A percentile compares a stretch with the other conserved stretches of the same genome.
Evolutionary conservation across 2,888 invertebrate species (phyloP).

Genomic region (Pharmacophagus antenor): DNA sequence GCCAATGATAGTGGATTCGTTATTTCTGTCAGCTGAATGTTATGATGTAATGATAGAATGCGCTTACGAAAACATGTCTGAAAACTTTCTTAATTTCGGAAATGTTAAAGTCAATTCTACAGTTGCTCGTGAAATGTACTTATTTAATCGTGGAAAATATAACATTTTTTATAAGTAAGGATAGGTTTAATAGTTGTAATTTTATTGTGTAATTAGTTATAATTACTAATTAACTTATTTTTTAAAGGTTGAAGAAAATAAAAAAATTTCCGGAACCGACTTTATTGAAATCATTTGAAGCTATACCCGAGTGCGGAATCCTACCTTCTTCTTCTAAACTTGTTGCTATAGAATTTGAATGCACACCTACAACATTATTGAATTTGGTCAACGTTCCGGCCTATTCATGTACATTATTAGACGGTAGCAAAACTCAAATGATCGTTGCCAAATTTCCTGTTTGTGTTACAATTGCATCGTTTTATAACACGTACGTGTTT

Average conservation of each 20-base stretch:
- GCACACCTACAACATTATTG: constrained; percentile 67
- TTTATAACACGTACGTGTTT: constrained; percentile 68
- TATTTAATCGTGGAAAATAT: constrained; percentile 81
- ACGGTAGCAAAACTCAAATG: constrained; percentile 67
- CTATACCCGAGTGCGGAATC: constrained; percentile 56
- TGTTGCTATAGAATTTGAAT: constrained; percentile 59
- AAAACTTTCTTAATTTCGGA: constrained; percentile 76
- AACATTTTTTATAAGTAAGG: constrained; percentile 78
- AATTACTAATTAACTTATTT: background rate
- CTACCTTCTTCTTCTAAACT: constrained; percentile 55
- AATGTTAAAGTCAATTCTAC: constrained; percentile 80
- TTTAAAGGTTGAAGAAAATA: constrained; percentile 63
- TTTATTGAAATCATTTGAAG: constrained; percentile 60
- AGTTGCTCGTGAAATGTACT: constrained; percentile 63
- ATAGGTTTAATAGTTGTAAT: background rate
- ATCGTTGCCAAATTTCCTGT: constrained; percentile 74
- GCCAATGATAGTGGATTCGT: constrained; percentile 64
- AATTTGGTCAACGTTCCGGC: constrained; percentile 66
- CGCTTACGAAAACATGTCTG: constrained; percentile 63
- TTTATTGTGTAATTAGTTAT: background rate
- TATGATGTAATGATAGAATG: constrained; percentile 81
- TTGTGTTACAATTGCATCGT: constrained; percentile 66
- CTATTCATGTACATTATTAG: constrained; percentile 67
- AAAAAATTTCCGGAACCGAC: constrained; percentile 71
- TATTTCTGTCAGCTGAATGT: constrained; percentile 79